phyloP scores from a whole-genome alignment of 2,797 vertebrate species.

The Eptatretus atami region DNA sequence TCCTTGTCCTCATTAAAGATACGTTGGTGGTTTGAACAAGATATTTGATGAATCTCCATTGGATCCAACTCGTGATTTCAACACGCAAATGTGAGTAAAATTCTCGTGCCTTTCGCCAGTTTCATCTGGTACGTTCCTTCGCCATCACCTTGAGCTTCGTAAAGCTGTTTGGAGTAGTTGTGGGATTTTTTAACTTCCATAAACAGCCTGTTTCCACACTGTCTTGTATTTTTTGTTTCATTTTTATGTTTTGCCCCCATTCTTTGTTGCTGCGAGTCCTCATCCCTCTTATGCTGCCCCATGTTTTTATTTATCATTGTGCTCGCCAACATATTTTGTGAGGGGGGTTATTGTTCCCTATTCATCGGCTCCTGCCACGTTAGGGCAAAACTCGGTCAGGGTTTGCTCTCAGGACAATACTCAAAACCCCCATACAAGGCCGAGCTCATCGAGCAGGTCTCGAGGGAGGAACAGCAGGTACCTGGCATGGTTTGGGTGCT shows the following conservation, averaged over 20 bases:
- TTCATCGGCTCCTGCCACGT: neutral
- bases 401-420: slow-evolving; percentile 74
- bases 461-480: slow-evolving; percentile 97
- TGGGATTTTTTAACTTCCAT: too few relatives aligned
- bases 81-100: slow-evolving; percentile 75
- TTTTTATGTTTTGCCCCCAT: neutral
- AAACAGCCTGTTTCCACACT: too few relatives aligned
- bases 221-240: too few relatives aligned
- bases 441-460: slow-evolving; percentile 98
- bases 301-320: neutral
- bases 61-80: slow-evolving; percentile 81
- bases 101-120: too few relatives aligned
- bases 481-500: slow-evolving; percentile 17
- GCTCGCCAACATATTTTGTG: neutral
- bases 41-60: slow-evolving; percentile 94
- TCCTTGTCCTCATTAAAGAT: slow-evolving; percentile 19
- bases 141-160: too few relatives aligned
- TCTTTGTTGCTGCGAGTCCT: neutral
- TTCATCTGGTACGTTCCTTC: too few relatives aligned
- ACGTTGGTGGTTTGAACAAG: slow-evolving; percentile 73
- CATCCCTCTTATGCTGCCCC: neutral
- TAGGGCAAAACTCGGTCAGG: slow-evolving; percentile 86
- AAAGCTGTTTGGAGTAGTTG: too few relatives aligned
- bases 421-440: slow-evolving; percentile 88
- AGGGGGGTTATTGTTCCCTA: neutral